These are phyloP conservation scores for Epinephelus coioides DNA, from an alignment of 2,797 vertebrate genomes.

Conservation along the genomic window DNA sequence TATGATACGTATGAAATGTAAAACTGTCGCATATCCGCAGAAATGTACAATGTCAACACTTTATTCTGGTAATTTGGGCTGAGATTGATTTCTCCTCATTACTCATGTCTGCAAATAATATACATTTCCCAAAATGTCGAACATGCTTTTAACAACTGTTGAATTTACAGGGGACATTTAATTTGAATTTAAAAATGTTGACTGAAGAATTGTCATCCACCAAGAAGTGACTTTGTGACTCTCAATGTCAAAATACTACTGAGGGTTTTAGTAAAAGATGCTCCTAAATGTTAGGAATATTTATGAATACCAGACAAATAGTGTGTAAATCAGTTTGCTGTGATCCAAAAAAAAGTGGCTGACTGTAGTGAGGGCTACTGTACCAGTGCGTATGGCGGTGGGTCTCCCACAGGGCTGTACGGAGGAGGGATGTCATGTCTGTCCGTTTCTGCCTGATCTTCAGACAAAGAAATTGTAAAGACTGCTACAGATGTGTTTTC, in stretches of 20 bases:
- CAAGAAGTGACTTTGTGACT: not conserved
- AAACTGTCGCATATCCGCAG: too few species aligned
- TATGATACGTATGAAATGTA: too few species aligned
- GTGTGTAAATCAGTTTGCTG: not conserved
- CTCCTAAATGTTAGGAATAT: not conserved
- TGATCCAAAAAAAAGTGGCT: not conserved
- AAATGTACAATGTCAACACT: too few species aligned
- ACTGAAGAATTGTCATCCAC: not conserved
- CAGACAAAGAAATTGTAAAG: slow-evolving; percentile 42
- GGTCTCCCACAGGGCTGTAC: slow-evolving; percentile 65
- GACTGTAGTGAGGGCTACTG: not conserved
- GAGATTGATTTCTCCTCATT: too few species aligned
- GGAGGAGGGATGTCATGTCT: slow-evolving; percentile 54
- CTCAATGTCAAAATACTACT: not conserved
- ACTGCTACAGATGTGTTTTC: not conserved
- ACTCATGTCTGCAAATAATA: too few species aligned
- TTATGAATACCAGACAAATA: not conserved
- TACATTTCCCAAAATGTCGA: not conserved
- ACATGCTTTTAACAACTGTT: not conserved
- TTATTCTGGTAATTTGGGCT: too few species aligned
- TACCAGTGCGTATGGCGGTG: slow-evolving; percentile 81
- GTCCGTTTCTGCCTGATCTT: slow-evolving; percentile 10
- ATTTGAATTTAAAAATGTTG: not conserved
- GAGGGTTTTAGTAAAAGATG: not conserved
- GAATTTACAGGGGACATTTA: not conserved